Conservation (phyloP, 1,140 invertebrate genomes). For the Tachypleus tridentatus region DNA sequence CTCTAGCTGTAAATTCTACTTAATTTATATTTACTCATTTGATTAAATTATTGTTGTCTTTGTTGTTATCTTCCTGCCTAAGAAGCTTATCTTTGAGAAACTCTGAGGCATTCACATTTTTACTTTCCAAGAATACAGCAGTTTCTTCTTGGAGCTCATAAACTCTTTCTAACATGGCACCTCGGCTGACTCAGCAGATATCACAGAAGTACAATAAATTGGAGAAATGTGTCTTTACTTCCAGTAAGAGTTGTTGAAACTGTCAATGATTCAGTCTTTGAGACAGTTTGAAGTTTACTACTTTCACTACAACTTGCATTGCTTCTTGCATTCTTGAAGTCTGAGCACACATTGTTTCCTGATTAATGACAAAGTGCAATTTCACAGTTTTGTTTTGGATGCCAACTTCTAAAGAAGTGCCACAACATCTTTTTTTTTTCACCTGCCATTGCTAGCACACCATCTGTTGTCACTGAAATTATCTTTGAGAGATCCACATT, state of each 20-base stretch:
- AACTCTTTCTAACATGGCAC: background rate
- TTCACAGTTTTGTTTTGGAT: background rate
- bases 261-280: background rate
- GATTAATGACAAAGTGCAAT: background rate
- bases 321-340: background rate
- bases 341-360: background rate
- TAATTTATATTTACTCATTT: too few species aligned
- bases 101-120: background rate
- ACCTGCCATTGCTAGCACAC: background rate
- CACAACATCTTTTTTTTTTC: background rate
- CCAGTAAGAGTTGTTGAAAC: background rate
- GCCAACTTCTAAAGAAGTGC: background rate
- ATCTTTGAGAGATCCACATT: background rate
- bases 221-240: background rate
- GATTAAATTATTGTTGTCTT: too few species aligned
- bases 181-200: background rate
- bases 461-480: background rate
- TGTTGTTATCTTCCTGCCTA: too few species aligned
- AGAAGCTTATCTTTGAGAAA: too few species aligned
- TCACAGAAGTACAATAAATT: background rate
- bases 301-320: background rate
- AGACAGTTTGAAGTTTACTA: background rate
- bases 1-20: too few species aligned
- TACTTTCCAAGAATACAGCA: background rate
- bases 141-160: background rate